Evolutionary conservation across 30 jellyfish, hydroid and myxozoan species (phyloP), one percentile per base, ranked within the genome.

Genomic region (Sanderia malayensis): DNA sequence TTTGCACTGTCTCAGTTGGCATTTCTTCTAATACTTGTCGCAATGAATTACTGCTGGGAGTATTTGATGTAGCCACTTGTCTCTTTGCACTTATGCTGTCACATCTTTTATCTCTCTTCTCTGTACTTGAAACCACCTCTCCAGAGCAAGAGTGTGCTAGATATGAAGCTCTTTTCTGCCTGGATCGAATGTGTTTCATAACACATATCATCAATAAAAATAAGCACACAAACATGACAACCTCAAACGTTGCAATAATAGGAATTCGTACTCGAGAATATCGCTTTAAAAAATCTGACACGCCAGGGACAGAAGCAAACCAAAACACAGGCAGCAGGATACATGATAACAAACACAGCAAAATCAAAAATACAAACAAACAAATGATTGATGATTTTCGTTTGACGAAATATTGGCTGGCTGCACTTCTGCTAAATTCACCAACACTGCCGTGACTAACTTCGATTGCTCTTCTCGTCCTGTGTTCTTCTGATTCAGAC

Each of bases 381-480:
- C 26, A 26, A 0, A 55, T 62, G 8, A 41, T 3, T 6, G 62
- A 6, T 31, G 31, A 8, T 58, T 69, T 80, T n/a, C 71, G 23
- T 44, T 46, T 80, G 84, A 70, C 25, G 58, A 27, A 58, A 27
- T 22, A 18, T 30, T 61, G 93, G 61, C 74, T 80, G 13, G 84
- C 79, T 1, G 93, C 32, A 61, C 93, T 69, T 19, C 67, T 57
- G 79, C 93, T 80, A 73, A 80, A 69, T 22, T 70, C 84, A 21
- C 90, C 83, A 4, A 44, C 93, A 45, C 93, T 80, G 7, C 93
- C 93, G 49, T 80, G 93, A 58, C 93, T 80, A 10, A 80, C 84
- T 44, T 80, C 93, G 28, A 80, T 70, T 20, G 84, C 84, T 24
- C 60, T 70, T 60, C 66, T 74, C 27, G 63, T 79, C 1, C 80